Evolutionary conservation across 2,888 invertebrate genomes (phyloP), one percentile per base, ranked within the genome.

Genomic region (Taphrorychus bicolor): DNA sequence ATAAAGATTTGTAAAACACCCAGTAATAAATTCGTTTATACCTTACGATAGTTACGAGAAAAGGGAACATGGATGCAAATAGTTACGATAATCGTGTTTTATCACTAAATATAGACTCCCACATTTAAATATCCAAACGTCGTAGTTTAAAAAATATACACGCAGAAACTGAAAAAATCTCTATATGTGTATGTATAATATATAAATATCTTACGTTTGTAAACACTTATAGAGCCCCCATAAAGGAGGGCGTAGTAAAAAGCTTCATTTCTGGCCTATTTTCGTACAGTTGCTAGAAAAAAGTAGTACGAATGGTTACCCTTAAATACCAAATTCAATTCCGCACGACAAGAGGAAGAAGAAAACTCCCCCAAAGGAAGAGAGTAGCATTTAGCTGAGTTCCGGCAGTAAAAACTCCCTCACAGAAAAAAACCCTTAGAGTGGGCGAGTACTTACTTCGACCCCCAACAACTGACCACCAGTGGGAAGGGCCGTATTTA

Each of bases 1-100:
- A 48, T n/a, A 49, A 18, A 45, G n/a, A 53, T 41, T 5, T 61
- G 51, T 58, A 57, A 64, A 59, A 59, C 59, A 64, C 59, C 49
- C 49, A 62, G 48, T 64, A n/a, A n/a, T n/a, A 64, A 64, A 64
- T 64, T 64, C 64, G 64, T 64, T 62, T 53, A 64, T 64, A 64
- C 24, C 52, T 45, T 64, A 32, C 11, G 59, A 51, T 21, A 40
- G 14, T 58, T n/a, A 59, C 32, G 51, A 40, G 48, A 32, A 32
- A 58, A 59, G 59, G 49, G 49, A 40, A 48, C 48, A 48, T 19
- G 11, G 48, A 48, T 48, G 16, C 32, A 32, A 32, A 32, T 48
- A 48, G 48, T 48, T 40, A 48, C 48, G 48, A 48, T 16, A 17
- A 14, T 48, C 48, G 48, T 48, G 48, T 19, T 16, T 48, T 48